Percentiles rank a stretch among this genome's conserved stretches.
phyloP scores from a whole-genome alignment of 2,888 invertebrate species.

The Cyaniris semiargus region DNA sequence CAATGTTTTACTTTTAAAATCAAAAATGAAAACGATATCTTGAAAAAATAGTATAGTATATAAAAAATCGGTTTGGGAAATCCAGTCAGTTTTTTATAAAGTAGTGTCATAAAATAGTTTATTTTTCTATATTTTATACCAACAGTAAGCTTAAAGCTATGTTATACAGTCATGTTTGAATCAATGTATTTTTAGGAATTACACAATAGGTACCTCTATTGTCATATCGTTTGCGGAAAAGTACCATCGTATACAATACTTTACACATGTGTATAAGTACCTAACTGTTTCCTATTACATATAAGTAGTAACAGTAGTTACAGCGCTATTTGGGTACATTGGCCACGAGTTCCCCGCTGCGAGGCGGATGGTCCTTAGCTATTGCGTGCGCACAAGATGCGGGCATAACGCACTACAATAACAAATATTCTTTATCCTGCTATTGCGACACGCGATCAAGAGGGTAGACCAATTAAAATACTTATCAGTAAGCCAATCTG shows the following conservation, averaged over 20 bases:
- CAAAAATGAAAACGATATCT: too few relatives aligned
- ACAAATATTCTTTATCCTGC: conserved; percentile 15
- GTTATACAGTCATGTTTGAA: too few relatives aligned
- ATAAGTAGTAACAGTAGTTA: conserved; percentile 42
- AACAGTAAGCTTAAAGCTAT: too few relatives aligned
- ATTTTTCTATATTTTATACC: too few relatives aligned
- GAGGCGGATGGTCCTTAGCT: conserved; percentile 10
- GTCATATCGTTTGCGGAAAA: too few relatives aligned
- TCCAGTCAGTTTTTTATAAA: too few relatives aligned
- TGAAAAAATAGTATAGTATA: too few relatives aligned
- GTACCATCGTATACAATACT: neutral
- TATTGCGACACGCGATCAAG: conserved; percentile 9
- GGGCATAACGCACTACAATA: conserved; percentile 22
- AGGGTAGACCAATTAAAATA: neutral
- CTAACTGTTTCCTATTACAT: neutral
- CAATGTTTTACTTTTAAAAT: too few relatives aligned
- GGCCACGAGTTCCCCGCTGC: conserved; percentile 15
- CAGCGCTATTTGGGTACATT: conserved; percentile 13
- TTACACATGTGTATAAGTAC: neutral
- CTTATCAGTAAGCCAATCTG: neutral
- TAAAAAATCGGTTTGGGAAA: too few relatives aligned
- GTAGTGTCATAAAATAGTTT: too few relatives aligned
- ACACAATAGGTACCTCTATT: too few relatives aligned
- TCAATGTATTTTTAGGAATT: too few relatives aligned
- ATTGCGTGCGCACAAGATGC: conserved; percentile 27